Conservation (phyloP, 37 sponge, comb jelly and placozoan species). For the Lycopodina hypogea region DNA sequence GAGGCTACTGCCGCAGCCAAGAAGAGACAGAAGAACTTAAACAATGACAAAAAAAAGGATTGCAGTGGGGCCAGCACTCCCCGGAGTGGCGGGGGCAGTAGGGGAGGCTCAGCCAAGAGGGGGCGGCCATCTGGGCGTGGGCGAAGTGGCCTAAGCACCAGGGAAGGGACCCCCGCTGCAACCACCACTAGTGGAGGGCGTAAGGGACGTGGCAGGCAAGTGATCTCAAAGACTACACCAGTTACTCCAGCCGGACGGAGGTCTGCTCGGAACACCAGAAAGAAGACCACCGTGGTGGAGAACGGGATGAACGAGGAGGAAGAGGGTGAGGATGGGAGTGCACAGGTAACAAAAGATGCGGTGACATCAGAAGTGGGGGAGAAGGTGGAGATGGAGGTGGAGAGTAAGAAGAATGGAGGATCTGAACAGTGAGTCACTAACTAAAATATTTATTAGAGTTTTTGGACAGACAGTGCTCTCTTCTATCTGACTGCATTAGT, state of each 20-base stretch:
- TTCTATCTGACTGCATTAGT: too few relatives aligned
- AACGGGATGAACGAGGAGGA: constrained; percentile 5
- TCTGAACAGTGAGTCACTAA: background rate
- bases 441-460: background rate
- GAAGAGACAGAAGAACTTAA: constrained; percentile 16
- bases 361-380: background rate
- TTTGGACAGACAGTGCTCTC: too few relatives aligned
- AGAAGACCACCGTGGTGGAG: background rate
- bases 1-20: constrained; percentile 53
- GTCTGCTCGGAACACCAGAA: background rate
- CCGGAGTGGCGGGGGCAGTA: background rate
- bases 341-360: background rate
- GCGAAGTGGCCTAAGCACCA: background rate
- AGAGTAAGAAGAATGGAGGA: background rate
- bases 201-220: constrained; percentile 19
- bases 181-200: background rate
- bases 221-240: background rate
- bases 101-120: background rate
- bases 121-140: background rate
- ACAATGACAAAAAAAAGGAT: background rate
- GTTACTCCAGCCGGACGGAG: background rate
- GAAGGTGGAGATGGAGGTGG: constrained; percentile 4
- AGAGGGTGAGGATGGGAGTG: constrained; percentile 18
- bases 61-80: background rate
- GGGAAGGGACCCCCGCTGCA: background rate